phyloP scores from a whole-genome alignment of 1,140 invertebrate species.

The Pogonus chalceus region DNA sequence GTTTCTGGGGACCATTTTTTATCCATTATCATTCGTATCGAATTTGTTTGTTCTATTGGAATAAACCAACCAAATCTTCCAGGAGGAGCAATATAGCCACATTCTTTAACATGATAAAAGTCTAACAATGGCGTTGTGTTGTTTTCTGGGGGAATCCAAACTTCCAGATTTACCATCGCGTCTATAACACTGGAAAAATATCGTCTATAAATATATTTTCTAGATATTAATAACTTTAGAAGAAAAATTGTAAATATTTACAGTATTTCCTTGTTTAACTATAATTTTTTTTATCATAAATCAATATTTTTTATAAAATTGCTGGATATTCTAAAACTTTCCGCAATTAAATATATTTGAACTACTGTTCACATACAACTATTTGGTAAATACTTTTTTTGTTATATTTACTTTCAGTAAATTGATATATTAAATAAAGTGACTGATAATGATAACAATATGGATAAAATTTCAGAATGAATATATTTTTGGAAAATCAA shows the following conservation, averaged over 20 bases:
- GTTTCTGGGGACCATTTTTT: slow-evolving; percentile 15
- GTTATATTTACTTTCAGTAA: too few species aligned
- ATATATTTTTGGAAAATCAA: too few species aligned
- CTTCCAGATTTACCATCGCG: slow-evolving; percentile 61
- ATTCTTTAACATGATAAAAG: slow-evolving; percentile 42
- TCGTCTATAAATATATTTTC: too few species aligned
- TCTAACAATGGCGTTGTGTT: slow-evolving; percentile 37
- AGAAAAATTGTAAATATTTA: slow-evolving; percentile 10
- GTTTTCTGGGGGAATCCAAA: slow-evolving; percentile 52
- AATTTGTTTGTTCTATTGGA: slow-evolving; percentile 35
- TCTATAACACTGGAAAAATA: slow-evolving; percentile 37
- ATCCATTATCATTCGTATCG: slow-evolving; percentile 23
- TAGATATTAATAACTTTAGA: slow-evolving; percentile 12
- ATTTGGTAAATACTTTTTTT: too few species aligned
- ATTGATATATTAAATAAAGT: too few species aligned
- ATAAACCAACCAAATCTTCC: slow-evolving; percentile 68
- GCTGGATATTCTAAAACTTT: too few species aligned
- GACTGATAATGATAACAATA: too few species aligned
- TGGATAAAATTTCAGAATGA: too few species aligned
- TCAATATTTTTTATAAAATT: neutral
- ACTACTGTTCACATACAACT: too few species aligned
- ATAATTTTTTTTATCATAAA: slow-evolving; percentile 3
- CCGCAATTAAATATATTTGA: too few species aligned
- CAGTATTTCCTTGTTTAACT: slow-evolving; percentile 9
- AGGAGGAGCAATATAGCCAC: slow-evolving; percentile 47